Conservation (phyloP, 2,888 invertebrate genomes). For the Pollenia amentaria region DNA sequence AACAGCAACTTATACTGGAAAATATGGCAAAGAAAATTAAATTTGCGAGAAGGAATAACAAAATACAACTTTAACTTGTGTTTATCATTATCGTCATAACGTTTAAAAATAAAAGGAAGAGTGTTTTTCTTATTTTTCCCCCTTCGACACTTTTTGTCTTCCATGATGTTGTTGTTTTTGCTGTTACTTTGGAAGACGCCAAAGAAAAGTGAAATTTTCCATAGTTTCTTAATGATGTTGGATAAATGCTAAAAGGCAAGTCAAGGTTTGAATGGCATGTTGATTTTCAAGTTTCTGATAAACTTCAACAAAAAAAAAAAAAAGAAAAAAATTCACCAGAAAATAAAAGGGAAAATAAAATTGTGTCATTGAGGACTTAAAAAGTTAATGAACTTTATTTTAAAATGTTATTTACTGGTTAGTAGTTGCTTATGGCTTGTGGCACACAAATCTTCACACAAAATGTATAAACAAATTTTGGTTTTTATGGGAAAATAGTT, state of each 20-base stretch:
- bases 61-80: background rate
- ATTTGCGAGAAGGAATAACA: constrained; percentile 6
- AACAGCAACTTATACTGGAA: constrained; percentile 3
- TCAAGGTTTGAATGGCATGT: constrained; percentile 58
- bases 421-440: background rate
- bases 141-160: constrained; percentile 8
- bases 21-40: constrained; percentile 41
- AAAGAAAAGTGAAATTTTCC: constrained; percentile 60
- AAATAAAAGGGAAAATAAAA: constrained; percentile 28
- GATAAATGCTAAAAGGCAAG: constrained; percentile 53
- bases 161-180: constrained; percentile 11
- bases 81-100: constrained; percentile 58
- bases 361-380: constrained; percentile 61
- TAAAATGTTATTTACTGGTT: background rate
- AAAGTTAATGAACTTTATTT: constrained; percentile 68
- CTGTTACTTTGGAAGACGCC: constrained; percentile 30
- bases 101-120: constrained; percentile 68
- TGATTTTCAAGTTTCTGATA: constrained; percentile 46
- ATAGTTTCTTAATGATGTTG: constrained; percentile 39
- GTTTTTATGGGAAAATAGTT: no score
- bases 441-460: background rate
- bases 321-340: background rate
- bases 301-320: constrained; percentile 4
- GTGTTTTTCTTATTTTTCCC: constrained; percentile 27
- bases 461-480: no score